These are phyloP conservation scores for Aethes cnicana DNA, from an alignment of 2,888 invertebrate genomes.

Conservation along the genomic window DNA sequence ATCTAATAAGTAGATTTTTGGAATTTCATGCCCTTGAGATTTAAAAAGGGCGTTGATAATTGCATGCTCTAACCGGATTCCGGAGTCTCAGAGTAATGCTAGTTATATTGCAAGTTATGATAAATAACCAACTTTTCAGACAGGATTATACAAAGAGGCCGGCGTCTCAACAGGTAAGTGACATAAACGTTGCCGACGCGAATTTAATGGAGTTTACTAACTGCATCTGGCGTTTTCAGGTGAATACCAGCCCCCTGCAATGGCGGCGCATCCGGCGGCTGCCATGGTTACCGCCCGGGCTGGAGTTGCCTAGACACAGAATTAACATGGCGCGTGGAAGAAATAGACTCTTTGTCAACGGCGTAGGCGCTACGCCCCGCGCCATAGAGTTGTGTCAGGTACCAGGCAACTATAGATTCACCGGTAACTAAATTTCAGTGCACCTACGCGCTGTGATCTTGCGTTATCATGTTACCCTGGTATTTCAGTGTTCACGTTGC, in stretches of 20 bases:
- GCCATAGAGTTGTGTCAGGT: neutral
- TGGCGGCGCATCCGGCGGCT: conserved; percentile 69
- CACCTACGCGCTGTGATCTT: conserved; percentile 8
- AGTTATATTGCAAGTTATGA: too few relatives aligned
- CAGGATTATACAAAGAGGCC: neutral
- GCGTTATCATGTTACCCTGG: conserved; percentile 7
- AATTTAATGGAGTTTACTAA: conserved; percentile 12
- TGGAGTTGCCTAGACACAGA: conserved; percentile 18
- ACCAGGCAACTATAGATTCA: conserved; percentile 18
- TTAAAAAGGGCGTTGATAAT: too few relatives aligned
- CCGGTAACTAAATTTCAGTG: conserved; percentile 23
- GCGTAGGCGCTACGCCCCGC: too few relatives aligned
- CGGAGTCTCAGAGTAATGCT: too few relatives aligned
- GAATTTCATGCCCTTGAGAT: too few relatives aligned
- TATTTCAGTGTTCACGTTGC: conserved; percentile 1
- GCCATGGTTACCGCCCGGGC: conserved; percentile 64
- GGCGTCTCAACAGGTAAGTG: neutral
- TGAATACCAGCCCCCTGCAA: conserved; percentile 50
- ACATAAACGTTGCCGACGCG: neutral
- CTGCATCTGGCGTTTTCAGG: conserved; percentile 18
- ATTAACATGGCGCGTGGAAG: too few relatives aligned
- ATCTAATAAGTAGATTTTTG: too few relatives aligned
- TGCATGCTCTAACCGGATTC: too few relatives aligned
- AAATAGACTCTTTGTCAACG: too few relatives aligned
- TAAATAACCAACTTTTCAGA: too few relatives aligned